Base-by-base conservation (phyloP, 2,113 vertebrate genomes). In the Collichthys lucidus region DNA sequence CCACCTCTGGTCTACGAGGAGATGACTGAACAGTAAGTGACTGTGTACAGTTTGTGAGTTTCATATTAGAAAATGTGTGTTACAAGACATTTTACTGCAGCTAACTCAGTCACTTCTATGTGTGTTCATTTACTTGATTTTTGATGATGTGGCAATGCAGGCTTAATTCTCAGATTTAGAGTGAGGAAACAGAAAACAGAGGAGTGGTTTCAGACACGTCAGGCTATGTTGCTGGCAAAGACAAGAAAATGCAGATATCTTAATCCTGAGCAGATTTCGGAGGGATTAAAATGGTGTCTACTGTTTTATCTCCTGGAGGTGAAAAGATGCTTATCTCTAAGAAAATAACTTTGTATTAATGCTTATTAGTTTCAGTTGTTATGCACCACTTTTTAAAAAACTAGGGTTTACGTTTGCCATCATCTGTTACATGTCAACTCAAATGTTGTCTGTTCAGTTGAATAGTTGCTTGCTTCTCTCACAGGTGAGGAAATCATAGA, bases 241-340 rank as follows among this genome's bases (percentile, higher is more conserved):
- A n/a, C 2, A 63, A 64, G 24, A 59, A 73, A 69, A 57, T 11
- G n/a, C 52, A 19, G 19, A 75, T 22, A 26, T 49, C 69, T 73
- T 56, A 76, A 75, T 79, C 62, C 29, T 44, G 40, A 52, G 16
- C 57, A 65, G 47, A 35, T 75, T 73, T 72, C 31, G 26, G 15
- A 60, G 47, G 53, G 77, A 46, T 61, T 83, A 52, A 22, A 50
- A 65, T 35, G 2, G 26, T 53, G 15, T 52, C 10, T 2, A 2
- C 49, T 50, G 22, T 40, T 74, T 70, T 12, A 62, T 44, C 68
- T 35, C 35, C 22, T 24, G 1, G 17, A 66, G 31, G 20, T 1
- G 22, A 74, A 17, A 53, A 16, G 35, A 15, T 5, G 24, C 75
- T 57, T 19, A 69, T 35, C 65, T 50, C 24, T 53, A n/a, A 19